Percentiles rank a stretch among this genome's conserved stretches.
Conservation (phyloP, 2,113 vertebrate species). For the Elephas maximus region DNA sequence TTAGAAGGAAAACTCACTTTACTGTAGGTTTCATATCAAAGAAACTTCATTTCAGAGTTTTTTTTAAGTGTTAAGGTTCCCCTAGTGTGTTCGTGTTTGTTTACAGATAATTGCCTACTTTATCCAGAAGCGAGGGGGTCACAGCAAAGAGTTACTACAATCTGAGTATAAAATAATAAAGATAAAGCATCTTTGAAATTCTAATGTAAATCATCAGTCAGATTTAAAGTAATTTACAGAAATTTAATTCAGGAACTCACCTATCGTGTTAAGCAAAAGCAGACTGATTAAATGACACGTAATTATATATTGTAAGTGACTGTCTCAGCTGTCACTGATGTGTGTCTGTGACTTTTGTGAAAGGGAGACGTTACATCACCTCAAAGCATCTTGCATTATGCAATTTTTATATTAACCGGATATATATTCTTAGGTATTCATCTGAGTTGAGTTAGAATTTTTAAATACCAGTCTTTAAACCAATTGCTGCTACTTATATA, state of each 20-base stretch:
- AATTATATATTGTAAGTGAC: background rate
- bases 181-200: slow-evolving; percentile 2
- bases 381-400: slow-evolving; percentile 62
- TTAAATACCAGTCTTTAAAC: slow-evolving; percentile 84
- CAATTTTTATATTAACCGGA: slow-evolving; percentile 55
- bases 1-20: slow-evolving; percentile 19
- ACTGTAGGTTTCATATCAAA: background rate
- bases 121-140: background rate
- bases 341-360: slow-evolving; percentile 42
- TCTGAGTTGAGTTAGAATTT: slow-evolving; percentile 67
- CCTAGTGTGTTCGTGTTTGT: background rate
- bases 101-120: slow-evolving; percentile 29
- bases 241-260: slow-evolving; percentile 16
- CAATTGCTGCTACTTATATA: slow-evolving; percentile 90
- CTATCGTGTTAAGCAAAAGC: background rate
- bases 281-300: background rate
- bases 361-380: background rate
- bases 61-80: background rate
- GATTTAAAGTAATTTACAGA: background rate
- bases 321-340: background rate
- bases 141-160: background rate
- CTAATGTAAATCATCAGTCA: background rate
- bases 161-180: background rate
- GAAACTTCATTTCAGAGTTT: slow-evolving; percentile 31
- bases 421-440: slow-evolving; percentile 26